Base-by-base conservation (phyloP, 2,888 invertebrate species). In the Rotaria sp. region DNA sequence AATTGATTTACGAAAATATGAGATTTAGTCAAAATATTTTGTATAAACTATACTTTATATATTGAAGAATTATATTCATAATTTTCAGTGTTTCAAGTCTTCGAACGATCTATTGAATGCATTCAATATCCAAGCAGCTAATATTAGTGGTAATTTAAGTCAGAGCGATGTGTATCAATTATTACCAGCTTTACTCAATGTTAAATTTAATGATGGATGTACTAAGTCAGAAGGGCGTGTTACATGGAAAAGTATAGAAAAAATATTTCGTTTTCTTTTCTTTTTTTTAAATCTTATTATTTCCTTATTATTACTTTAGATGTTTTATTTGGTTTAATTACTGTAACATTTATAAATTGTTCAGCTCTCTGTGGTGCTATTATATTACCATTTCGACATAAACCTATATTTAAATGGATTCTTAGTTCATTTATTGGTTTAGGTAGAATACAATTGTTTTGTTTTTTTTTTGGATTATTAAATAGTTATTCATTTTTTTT, bases 331-430 rank as follows among this genome's bases (percentile, higher is more conserved):
- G 86, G 86, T n/a, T 41, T 84, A 1, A 35, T 86, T 52, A 30
- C 59, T n/a, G 84, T 86, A 15, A 84, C 84, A 13, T 74, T 86
- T 15, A 86, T 84, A 0, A 86, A 85, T 84, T 41, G 74, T 11
- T 86, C 85, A 30, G 85, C 85, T 52, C 45, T 86, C 18, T 85
- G 86, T 84, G 86, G 86, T 55, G 86, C 85, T 24, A 45, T 86
- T 80, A 85, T 86, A 7, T 75, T 86, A 35, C 86, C 86, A 41
- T 86, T 85, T 57, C 85, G 86, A 30, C 85, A 85, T n/a, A 75
- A 55, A 48, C 3, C 45, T 4, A 24, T n/a, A 24, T 80, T 80
- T n/a, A 80, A 80, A 80, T 80, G 80, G 80, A 45, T 80, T 80
- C 45, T 80, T 15, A 80, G 38, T 45, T 45, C 21, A 26, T 80